Evolutionary conservation across 2,797 vertebrate species (phyloP).

Genomic region (Aeoliscus strigatus): DNA sequence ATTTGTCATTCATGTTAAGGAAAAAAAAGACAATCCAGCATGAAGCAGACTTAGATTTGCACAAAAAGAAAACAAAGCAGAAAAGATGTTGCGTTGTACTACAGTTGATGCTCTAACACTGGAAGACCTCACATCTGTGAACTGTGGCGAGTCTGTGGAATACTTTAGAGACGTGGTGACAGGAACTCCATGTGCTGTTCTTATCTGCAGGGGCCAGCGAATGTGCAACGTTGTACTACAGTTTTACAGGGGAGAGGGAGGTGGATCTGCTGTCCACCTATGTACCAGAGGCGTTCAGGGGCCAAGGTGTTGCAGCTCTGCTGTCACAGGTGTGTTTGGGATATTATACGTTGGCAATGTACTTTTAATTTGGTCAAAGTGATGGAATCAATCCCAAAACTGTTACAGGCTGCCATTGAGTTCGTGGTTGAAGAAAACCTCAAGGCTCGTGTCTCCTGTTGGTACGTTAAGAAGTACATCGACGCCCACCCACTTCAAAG

Average conservation of each 20-base stretch:
- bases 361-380: too few relatives aligned
- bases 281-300: constrained; percentile 63
- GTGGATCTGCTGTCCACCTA: constrained; percentile 69
- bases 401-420: constrained; percentile 69
- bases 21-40: too few relatives aligned
- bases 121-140: too few relatives aligned
- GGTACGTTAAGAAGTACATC: constrained; percentile 73
- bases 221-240: constrained; percentile 59
- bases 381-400: too few relatives aligned
- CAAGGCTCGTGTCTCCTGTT: constrained; percentile 67
- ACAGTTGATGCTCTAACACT: too few relatives aligned
- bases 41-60: too few relatives aligned
- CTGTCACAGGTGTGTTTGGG: constrained; percentile 59
- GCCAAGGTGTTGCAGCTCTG: constrained; percentile 64
- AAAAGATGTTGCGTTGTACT: too few relatives aligned
- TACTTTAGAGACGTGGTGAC: too few relatives aligned
- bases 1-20: too few relatives aligned
- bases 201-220: constrained; percentile 38
- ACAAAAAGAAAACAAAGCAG: too few relatives aligned
- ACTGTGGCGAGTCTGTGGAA: too few relatives aligned
- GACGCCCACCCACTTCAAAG: constrained; percentile 45
- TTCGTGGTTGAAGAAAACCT: constrained; percentile 70
- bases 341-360: background rate
- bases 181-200: too few relatives aligned
- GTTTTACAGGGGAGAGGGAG: constrained; percentile 46